Base-by-base conservation (phyloP, 2,888 invertebrate species). In the Harpalus rubripes region DNA sequence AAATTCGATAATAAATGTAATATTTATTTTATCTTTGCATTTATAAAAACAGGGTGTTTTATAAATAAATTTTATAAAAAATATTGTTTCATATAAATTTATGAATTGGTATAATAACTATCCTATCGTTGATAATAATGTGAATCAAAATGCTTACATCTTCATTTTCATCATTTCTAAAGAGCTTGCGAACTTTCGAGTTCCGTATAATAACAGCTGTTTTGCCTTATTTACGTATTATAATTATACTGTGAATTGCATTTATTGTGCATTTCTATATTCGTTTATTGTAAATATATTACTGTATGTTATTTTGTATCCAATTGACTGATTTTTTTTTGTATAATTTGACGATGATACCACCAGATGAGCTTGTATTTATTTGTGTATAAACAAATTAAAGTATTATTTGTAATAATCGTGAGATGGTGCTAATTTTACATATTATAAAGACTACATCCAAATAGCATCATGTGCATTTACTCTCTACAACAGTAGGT, bases 381-480 rank as follows among this genome's bases (percentile, higher is more conserved):
- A 74, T 74, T 74, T 74, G 18, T 74, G 72, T 80, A 63, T 61
- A 59, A 80, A 41, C 59, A 59, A 78, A 52, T 52, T 52, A 52
- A 72, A 72, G 63, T 68, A 82, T 56, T 74, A 74, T 59, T 83
- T 72, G 16, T 72, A 78, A 84, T 78, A 78, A 78, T 84, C 76
- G 22, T 52, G 68, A 83, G 78, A 78, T 84, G 84, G 84, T 84
- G 84, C 84, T 84, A 78, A 84, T 78, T 65, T 84, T 76, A 84
- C 74, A 84, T 84, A 78, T 68, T 12, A 12, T 68, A 61, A 63
- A 39, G 65, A 83, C 59, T 61, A 84, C 84, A 65, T 56, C 84
- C 78, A 39, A 63, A 74, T 63, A 84, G 84, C 84, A 84, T 84
- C 78, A 83, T 41, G 16, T 76, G 44, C 32, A 59, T 74, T 76